Evolutionary conservation across 2,888 invertebrate species (phyloP).

Genomic region (Parapristionchus giblindavisi): DNA sequence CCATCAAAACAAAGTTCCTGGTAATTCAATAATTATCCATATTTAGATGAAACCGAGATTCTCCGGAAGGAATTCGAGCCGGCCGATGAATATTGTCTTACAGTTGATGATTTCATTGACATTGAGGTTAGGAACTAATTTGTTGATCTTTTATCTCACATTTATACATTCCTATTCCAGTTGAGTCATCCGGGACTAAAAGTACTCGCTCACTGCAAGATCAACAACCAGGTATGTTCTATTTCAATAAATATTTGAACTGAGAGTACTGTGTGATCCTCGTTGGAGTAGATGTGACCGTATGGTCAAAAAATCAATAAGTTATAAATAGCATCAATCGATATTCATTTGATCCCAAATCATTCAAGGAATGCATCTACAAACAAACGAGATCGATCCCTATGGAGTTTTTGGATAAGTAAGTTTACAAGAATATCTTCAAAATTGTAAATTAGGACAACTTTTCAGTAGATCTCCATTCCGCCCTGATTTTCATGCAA

Average conservation of each 20-base stretch:
- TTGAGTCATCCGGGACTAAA: not conserved
- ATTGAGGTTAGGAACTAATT: not conserved
- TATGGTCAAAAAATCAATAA: too few relatives aligned
- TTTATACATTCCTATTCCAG: not conserved
- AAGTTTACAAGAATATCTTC: not conserved
- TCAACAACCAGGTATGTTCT: not conserved
- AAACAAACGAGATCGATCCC: not conserved
- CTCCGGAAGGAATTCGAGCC: not conserved
- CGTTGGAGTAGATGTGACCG: too few relatives aligned
- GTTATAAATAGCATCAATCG: too few relatives aligned
- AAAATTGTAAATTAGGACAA: not conserved
- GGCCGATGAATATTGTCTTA: constrained; percentile 15
- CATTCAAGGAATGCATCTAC: constrained; percentile 25
- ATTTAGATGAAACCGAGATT: constrained; percentile 8
- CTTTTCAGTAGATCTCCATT: too few relatives aligned
- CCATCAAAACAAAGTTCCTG: too few relatives aligned
- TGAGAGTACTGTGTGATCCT: not conserved
- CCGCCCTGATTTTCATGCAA: too few relatives aligned
- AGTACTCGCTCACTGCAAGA: not conserved
- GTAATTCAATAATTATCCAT: not conserved
- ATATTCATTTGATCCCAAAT: too few relatives aligned
- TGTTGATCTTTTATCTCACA: not conserved
- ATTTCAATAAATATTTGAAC: not conserved
- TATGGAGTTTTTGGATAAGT: not conserved
- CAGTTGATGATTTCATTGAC: constrained; percentile 14